Evolutionary conservation across 2,888 invertebrate species (phyloP), one percentile per base, ranked within the genome.

Genomic region (Pimpla rufipes): DNA sequence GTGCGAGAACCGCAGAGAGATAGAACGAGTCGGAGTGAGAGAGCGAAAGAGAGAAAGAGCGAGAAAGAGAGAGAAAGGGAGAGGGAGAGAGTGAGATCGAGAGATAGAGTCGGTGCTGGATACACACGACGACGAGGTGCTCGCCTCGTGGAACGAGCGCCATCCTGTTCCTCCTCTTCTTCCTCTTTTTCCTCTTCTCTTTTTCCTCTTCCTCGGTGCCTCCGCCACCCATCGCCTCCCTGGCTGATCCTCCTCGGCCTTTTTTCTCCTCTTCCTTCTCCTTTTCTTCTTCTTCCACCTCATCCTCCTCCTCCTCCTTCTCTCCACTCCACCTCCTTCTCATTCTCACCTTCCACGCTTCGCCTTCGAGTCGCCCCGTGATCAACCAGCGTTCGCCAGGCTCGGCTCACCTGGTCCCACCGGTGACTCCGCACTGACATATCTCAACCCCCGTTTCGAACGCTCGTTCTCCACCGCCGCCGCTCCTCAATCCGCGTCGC

Each of bases 1-100:
- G 88, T 83, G 84, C 71, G 83, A 86, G 85, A 83, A 83, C 82
- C 75, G 70, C 75, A 70, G 78, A 75, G 79, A 81, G 83, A 83
- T 64, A 66, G 57, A 66, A 42, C 50, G 62, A 50, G 55, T 57
- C 29, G 64, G 76, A 35, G 62, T 71, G 70, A 75, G 47, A 55
- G 37, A 73, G 45, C 47, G 18, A 55, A 11, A 73, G 40, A 13
- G 52, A 21, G 7, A 18, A 1, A 62, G 18, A 57, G 45, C 42
- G 74, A 11, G 45, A 70, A 18, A 40, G 35, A 45, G 29, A 40
- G 74, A 74, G 16, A 55, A 62, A 16, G 37, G 62, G 21, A 50
- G 40, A 37, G 1, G 37, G 42, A 35, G 35, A 35, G 64, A 79
- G 62, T 75, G 40, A 84, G 75, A 71, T 57, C 71, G 68, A 79